Evolutionary conservation across 2,113 vertebrate genomes (phyloP), one percentile per base, ranked within the genome.

Genomic region (Vireo altiloquus): DNA sequence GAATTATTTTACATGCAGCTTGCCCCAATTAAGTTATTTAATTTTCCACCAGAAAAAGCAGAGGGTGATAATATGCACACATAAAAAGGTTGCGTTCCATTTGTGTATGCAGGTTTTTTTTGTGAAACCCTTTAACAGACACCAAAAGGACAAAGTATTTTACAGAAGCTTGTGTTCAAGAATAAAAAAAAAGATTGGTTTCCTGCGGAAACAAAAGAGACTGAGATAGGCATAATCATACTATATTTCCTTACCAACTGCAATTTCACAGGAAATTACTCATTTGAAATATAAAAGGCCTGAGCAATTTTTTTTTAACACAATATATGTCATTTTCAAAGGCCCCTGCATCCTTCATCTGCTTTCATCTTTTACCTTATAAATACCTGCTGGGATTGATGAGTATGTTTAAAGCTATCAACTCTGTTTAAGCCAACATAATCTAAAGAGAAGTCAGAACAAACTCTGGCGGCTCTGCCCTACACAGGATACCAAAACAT

Each of bases 261-360:
- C 35, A 64, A 15, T 42, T 91, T 70, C 65, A 82, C 46, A 90
- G 94, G 94, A 97, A 96, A 78, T 87, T 90, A 88, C 82, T 57
- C 28, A 52, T 42, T 76, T 87, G 68, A 76, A 87, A 83, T 66
- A 54, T 44, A 42, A 53, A 79, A 89, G 89, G 59, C 53, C 90
- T 18, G 69, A 91, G 49, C 30, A 68, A 22, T 6, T 84, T 64
- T 64, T 64, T 59, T 64, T 14, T 25, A 64, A 59, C 39, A 56
- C 37, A 42, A 64, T n/a, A 8, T 11, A 7, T 13, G 46, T 50
- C 2, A 46, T 64, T 92, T 86, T 74, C 31, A 92, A 69, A 86
- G 63, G 61, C 9, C 31, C 19, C 25, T 56, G 31, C 7, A 13
- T 60, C 18, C 13, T 37, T 59, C 3, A 37, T 10, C 22, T 77